Base-by-base conservation (phyloP, 2,797 vertebrate species). In the Notoglanidium macrostoma region DNA sequence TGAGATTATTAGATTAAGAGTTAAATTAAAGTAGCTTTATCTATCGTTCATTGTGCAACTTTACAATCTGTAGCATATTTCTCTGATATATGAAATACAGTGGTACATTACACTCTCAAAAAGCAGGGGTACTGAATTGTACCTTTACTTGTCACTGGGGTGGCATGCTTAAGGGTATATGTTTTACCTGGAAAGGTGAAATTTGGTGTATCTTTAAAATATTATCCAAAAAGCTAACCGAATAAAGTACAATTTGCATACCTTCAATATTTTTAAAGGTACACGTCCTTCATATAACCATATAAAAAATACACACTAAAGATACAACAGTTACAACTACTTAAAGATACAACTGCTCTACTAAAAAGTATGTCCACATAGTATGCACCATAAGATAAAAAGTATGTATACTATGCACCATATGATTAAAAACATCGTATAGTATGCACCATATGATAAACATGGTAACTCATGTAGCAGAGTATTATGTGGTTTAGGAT, bases 21-120 rank as follows among this genome's bases (percentile, higher is more conserved):
- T 46, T 78, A 2, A 32, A 55, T 57, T 76, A 65, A 51, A 32
- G 26, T 2, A 35, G 15, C n/a, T n/a, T 55, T 83, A 40, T 26
- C 26, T 51, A 21, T 67, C 40, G 55, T 29, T 74, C 19, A 5
- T 44, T 29, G 26, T 85, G 40, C 19, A 1, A 8, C 29, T 61
- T 61, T 44, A 61, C 55, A 85, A 74, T 55, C 40, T 85, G 83
- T 85, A 74, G 40, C 40, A 35, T 14, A 68, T 83, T 83, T 54
- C 1, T 68, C 19, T 35, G 12, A n/a, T 54, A 29, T n/a, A 49
- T 29, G 61, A 21, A 81, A 82, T 44, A 0, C 80, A 32, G 61
- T 15, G 40, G 61, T 82, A 32, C 26, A 49, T 10, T 29, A 65
- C 23, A 46, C 59, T 11, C 40, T 80, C 12, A 65, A 12, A 19